Evolutionary conservation across 2,888 invertebrate species (phyloP), one percentile per base, ranked within the genome.

Genomic region (Pecten maximus): DNA sequence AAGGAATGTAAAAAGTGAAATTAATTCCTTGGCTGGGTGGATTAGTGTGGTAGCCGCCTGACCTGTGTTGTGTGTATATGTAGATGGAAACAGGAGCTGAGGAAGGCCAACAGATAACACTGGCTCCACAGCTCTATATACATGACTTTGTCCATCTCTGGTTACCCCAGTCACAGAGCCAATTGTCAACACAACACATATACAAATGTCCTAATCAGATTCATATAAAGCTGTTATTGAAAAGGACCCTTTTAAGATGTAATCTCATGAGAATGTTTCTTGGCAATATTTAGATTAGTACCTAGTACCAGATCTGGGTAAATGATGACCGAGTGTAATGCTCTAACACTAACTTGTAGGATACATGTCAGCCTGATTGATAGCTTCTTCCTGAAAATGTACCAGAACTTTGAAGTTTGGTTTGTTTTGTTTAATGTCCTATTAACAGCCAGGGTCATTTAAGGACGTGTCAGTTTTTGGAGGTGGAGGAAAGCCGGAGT

Each of bases 111-210:
- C 35, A 10, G 74, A 74, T 35, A 74, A 35, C 35, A 35, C 28
- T 35, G 60, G 28, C 74, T 74, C 28, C 28, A 74, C 74, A 74
- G 35, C 60, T 28, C 8, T 35, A 6, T 10, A 12, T 4, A 35
- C 35, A 28, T 28, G 74, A 15, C 28, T 8, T 35, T 19, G 74
- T 12, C 15, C 74, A 74, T 35, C 74, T 35, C 74, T 6, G 28
- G 74, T 74, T 35, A 35, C 35, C 74, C 74, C 28, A 28, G 35
- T 35, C 74, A 74, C 74, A 74, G 35, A 74, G 74, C 35, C 74
- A 35, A 35, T 10, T 74, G 74, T 74, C 74, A 74, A 74, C 74
- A 74, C 74, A 74, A 74, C 74, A 74, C 74, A 74, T 74, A 74
- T 74, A 74, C 74, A 74, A 8, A 74, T 35, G 74, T 74, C 74